Base-by-base conservation (phyloP, 2,797 vertebrate genomes). In the Ptychadena robeensis region DNA sequence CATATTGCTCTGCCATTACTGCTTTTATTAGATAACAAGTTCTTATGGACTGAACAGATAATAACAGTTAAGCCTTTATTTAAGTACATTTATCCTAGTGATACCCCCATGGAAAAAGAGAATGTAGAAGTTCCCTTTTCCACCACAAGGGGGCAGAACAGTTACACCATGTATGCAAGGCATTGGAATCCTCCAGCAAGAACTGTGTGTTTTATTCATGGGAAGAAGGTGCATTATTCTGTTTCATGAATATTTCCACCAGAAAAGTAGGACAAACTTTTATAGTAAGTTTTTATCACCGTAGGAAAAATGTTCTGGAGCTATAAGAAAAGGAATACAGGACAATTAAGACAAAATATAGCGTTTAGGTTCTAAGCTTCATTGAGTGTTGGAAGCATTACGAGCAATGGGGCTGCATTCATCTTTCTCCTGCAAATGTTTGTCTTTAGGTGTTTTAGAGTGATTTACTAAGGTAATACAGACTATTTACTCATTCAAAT, bases 71-170 rank as follows among this genome's bases (percentile, higher is more conserved):
- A 53, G 5, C 18, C 44, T 53, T 44, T 22, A 1, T 53, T 9
- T 53, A 22, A n/a, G 44, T 22, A 53, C 18, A n/a, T 7, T 1
- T 22, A 22, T 5, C 40, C 11, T 3, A 44, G 15, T 44, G 22
- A 48, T 4, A 7, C 18, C 44, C 18, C 4, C 22, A n/a, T 0
- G 8, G 44, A 53, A 53, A 53, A 2, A 22, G 18, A n/a, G 18
- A 8, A 4, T 53, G 18, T 10, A 37, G n/a, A 18, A 67, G 14
- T 67, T 67, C 65, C 32, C n/a, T 2, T 11, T 35, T 37, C 32
- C 28, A 0, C 67, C 77, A 61, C 77, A 70, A 71, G 77, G 61
- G 57, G 77, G 48, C 77, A 80, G 66, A 7, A 80, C 38, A 9
- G 34, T 4, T 35, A 32, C 66, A 70, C 32, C 9, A 4, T 31